Evolutionary conservation across 2,797 vertebrate species (phyloP), one percentile per base, ranked within the genome.

Genomic region (Xerus rutilus): DNA sequence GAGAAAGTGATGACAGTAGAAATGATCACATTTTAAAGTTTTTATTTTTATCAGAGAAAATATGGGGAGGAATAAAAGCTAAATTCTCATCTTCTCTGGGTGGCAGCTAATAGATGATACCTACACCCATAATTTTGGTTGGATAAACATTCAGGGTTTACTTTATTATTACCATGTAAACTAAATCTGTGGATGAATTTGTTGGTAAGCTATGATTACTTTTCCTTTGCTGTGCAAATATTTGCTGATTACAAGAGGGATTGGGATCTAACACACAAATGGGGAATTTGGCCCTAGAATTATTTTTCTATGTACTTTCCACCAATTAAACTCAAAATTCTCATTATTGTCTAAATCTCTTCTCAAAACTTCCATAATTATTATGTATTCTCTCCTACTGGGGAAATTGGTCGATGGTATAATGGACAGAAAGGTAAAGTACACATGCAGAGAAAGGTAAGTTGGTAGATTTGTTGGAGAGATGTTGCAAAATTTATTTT

Each of bases 401-500:
- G 43, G 6, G 15, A 81, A 74, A 30, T 18, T 76, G 13, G 18
- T 45, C 67, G 18, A 84, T 0, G 1, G 20, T 77, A 28, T 73
- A 85, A 69, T 45, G 0, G 15, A 57, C 47, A 88, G 30, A 59
- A 32, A 69, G 49, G 77, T 17, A 79, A 23, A 82, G 18, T 62
- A 10, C 17, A 15, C 47, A 85, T 45, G 17, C 49, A 39, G 67
- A 39, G 21, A 52, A 78, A 87, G 65, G 15, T 65, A 17, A 39
- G 5, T 47, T 14, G 47, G 23, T 59, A 28, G 77, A 30, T 67
- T 84, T 84, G 47, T 43, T 78, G 65, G 77, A 84, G 59, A 64
- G 67, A 67, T 35, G 13, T n/a, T 73, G 72, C 57, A 39, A 86
- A 93, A 86, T 69, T 79, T 85, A 67, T 79, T 94, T 94, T 96